Conservation (phyloP, 2,113 vertebrate genomes). For the Hippocampus comes region DNA sequence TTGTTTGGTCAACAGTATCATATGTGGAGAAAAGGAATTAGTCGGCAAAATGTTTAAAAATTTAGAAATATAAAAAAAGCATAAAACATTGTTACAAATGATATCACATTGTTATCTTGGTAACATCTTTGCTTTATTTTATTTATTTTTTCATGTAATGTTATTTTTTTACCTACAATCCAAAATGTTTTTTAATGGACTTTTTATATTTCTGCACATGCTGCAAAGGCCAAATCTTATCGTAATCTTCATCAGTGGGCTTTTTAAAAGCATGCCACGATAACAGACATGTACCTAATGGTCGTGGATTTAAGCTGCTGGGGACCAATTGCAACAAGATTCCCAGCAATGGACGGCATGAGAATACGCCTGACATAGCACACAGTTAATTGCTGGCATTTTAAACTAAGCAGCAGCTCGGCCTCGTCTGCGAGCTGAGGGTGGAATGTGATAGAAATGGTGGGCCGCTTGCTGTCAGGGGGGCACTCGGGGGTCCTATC, state of each 20-base stretch:
- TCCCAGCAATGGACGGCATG: constrained; percentile 57
- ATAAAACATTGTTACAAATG: too few relatives aligned
- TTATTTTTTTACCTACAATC: too few relatives aligned
- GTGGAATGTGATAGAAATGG: constrained; percentile 45
- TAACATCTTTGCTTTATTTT: too few relatives aligned
- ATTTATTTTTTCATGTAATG: too few relatives aligned
- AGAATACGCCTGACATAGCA: constrained; percentile 67
- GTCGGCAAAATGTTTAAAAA: too few relatives aligned
- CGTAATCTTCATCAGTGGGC: constrained; percentile 19
- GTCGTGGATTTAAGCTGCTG: constrained; percentile 41
- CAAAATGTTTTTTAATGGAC: too few relatives aligned
- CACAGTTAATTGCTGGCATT: constrained; percentile 64
- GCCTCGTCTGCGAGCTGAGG: constrained; percentile 23
- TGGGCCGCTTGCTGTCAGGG: constrained; percentile 36
- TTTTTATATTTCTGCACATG: not conserved
- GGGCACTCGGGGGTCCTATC: constrained; percentile 61
- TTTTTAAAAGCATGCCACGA: constrained; percentile 58
- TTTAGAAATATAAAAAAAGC: too few relatives aligned
- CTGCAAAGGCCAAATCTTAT: not conserved
- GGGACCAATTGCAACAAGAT: constrained; percentile 66
- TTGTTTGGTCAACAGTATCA: too few relatives aligned
- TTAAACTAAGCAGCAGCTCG: constrained; percentile 67
- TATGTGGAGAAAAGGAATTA: too few relatives aligned
- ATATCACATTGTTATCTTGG: too few relatives aligned
- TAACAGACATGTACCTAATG: constrained; percentile 59